Evolutionary conservation across 2,888 invertebrate genomes (phyloP), one percentile per base, ranked within the genome.

Genomic region (Emmelina monodactyla): DNA sequence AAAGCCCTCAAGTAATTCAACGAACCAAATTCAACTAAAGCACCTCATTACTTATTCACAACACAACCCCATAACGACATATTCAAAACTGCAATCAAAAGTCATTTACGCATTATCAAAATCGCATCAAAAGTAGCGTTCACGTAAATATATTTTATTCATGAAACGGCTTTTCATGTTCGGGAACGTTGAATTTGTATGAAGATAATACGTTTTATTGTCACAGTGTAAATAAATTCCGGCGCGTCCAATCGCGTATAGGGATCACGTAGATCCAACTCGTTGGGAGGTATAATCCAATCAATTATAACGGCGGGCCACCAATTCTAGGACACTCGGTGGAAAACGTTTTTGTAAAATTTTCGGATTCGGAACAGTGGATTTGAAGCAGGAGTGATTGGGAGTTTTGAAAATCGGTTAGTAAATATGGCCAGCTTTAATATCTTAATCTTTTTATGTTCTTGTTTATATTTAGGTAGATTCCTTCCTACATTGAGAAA

Each of bases 251-350:
- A 69, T 70, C 70, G 58, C 62, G 69, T 61, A 69, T 61, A 43
- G 62, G 58, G 64, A 69, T 70, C 73, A 72, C 72, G 73, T 72
- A 59, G 49, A 10, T 25, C 25, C n/a, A 25, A 25, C 49, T 58
- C 62, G 58, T 53, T 67, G 63, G 62, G 67, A 66, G 66, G 65
- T 62, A 67, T 73, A 72, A 75, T 70, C 66, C 69, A 64, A 75
- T 75, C 71, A 72, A 75, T 75, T 75, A 73, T 72, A 62, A 61
- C 62, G 55, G 49, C 49, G 62, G 65, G 59, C 62, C 48, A 55
- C 59, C 64, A 62, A 62, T 67, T 67, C 49, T 48, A 54, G 13
- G n/a, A 30, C 30, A 25, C n/a, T 25, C 25, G 25, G 11, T 25
- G 3, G 25, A 25, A 25, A 34, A 34, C 37, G 32, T 28, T n/a